Evolutionary conservation across 2,113 vertebrate genomes (phyloP).

Genomic region (Anoura caudifer): DNA sequence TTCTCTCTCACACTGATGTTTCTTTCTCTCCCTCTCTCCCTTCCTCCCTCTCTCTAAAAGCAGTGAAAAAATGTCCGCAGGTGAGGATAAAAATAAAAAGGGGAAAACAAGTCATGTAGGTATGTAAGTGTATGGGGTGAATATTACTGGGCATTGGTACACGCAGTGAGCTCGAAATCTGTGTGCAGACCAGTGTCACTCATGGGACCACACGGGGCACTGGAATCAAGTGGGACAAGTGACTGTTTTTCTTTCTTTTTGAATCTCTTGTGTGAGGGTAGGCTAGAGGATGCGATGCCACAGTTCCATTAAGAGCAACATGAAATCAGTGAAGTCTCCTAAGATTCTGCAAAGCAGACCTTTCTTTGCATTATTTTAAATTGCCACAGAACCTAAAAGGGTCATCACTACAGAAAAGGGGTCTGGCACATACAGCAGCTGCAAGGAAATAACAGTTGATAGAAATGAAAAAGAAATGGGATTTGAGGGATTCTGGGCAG

Average conservation of each 20-base stretch:
- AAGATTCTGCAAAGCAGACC: not conserved
- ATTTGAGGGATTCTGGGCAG: not conserved
- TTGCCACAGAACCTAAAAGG: not conserved
- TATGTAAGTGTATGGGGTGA: not conserved
- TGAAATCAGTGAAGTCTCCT: not conserved
- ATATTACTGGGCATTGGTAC: not conserved
- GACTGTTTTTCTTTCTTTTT: not conserved
- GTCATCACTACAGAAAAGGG: not conserved
- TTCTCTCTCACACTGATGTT: no score
- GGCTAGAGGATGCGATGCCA: not conserved
- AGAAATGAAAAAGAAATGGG: not conserved
- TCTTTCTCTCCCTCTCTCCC: no score
- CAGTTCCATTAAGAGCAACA: not conserved
- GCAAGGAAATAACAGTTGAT: not conserved
- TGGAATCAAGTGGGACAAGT: not conserved
- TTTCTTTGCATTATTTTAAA: not conserved
- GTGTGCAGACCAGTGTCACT: not conserved
- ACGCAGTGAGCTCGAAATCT: not conserved
- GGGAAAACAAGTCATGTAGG: not conserved
- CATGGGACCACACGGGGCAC: not conserved
- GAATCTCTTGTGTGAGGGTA: not conserved
- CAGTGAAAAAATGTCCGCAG: no score
- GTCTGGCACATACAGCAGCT: not conserved
- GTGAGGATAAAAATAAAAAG: no score
- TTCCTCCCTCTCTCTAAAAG: no score